Evolutionary conservation across 2,888 invertebrate genomes (phyloP).

Genomic region (Nasonovia ribisnigri): DNA sequence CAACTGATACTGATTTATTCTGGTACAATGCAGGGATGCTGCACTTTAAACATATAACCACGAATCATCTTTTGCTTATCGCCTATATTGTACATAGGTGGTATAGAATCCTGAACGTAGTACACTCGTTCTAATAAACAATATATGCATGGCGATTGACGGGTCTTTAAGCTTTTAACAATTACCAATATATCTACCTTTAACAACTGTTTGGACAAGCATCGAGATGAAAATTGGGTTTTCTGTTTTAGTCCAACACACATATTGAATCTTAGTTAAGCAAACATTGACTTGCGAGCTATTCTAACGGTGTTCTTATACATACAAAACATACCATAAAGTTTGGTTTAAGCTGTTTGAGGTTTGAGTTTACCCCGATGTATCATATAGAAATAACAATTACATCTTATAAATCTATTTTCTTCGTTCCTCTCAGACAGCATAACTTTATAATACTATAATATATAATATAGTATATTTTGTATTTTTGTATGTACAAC

Average conservation of each 20-base stretch:
- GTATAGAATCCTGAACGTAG: not conserved
- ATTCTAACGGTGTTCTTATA: not conserved
- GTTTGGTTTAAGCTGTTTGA: not conserved
- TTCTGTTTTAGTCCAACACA: not conserved
- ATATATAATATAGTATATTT: not conserved
- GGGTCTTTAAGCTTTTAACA: not conserved
- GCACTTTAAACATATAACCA: not conserved
- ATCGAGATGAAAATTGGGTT: not conserved
- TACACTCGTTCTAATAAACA: not conserved
- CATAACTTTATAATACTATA: not conserved
- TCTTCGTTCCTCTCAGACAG: not conserved
- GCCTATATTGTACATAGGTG: not conserved
- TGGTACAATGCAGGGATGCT: not conserved
- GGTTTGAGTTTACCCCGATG: not conserved
- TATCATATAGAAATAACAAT: not conserved
- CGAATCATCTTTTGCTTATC: not conserved
- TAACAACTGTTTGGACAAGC: not conserved
- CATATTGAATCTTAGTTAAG: not conserved
- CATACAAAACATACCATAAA: not conserved
- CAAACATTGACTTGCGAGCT: not conserved
- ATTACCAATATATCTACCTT: not conserved
- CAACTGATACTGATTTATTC: not conserved
- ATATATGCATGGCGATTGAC: not conserved
- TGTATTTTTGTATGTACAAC: not conserved
- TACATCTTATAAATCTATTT: not conserved